Evolutionary conservation across 2,113 vertebrate genomes (phyloP).

Genomic region (Sinocyclocheilus anshuiensis): DNA sequence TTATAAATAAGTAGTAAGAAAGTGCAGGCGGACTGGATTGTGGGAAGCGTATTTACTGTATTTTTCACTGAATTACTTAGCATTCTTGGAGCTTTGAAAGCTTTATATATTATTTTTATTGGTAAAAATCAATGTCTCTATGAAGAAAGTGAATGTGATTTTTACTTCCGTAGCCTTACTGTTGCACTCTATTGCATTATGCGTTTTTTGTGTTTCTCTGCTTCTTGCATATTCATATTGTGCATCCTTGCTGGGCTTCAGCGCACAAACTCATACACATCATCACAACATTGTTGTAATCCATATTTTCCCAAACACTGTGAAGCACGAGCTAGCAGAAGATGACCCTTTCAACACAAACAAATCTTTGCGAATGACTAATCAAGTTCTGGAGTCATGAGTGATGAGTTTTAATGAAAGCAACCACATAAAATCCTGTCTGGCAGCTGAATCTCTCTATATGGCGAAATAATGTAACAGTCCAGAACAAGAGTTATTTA

Average conservation of each 20-base stretch:
- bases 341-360: conserved; percentile 35
- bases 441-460: background rate
- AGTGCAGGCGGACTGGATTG: background rate
- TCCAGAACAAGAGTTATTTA: background rate
- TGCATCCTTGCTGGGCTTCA: background rate
- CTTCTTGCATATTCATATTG: background rate
- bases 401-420: conserved; percentile 41
- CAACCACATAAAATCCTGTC: background rate
- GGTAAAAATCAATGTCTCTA: background rate
- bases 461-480: background rate
- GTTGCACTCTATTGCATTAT: background rate
- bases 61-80: background rate
- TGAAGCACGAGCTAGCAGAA: conserved; percentile 17
- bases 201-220: background rate
- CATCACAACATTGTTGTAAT: conserved; percentile 28
- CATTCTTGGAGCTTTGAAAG: background rate
- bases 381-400: conserved; percentile 45
- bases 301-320: conserved; percentile 41
- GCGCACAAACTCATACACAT: background rate
- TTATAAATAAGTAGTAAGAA: background rate
- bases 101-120: background rate
- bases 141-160: background rate
- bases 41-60: background rate
- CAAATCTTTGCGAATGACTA: conserved; percentile 49
- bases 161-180: background rate